These are phyloP conservation scores for Syrmaticus mikado DNA, from an alignment of 2,113 vertebrate genomes.

Conservation along the genomic window DNA sequence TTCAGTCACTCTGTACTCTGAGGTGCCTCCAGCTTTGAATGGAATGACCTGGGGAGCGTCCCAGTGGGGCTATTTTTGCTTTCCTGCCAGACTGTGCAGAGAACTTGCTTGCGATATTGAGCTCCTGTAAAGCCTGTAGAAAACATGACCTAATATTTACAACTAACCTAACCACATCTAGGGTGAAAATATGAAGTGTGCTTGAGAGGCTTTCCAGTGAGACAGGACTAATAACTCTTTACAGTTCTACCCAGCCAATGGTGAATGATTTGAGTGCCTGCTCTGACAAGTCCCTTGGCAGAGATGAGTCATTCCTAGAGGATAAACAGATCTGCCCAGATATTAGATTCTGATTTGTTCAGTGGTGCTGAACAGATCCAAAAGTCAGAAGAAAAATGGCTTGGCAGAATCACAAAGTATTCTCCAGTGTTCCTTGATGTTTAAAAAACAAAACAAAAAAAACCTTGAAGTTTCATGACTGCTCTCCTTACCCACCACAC, in stretches of 20 bases:
- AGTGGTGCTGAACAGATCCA: not conserved
- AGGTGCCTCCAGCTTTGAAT: not conserved
- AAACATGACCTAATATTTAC: not conserved
- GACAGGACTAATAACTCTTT: not conserved
- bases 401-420: not conserved
- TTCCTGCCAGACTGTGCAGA: not conserved
- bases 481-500: not conserved
- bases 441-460: too few relatives aligned
- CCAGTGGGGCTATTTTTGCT: not conserved
- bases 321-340: not conserved
- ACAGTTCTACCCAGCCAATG: not conserved
- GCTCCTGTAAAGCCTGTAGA: not conserved
- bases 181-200: not conserved
- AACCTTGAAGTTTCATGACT: not conserved
- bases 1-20: not conserved
- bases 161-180: not conserved
- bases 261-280: not conserved
- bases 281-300: not conserved
- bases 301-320: slow-evolving; percentile 10
- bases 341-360: not conserved
- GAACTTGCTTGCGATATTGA: not conserved
- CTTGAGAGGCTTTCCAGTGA: not conserved
- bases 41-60: not conserved
- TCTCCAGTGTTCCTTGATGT: not conserved
- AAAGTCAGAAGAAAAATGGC: not conserved